Conservation (phyloP, 2,888 invertebrate species). For the Sminthurides aquaticus region DNA sequence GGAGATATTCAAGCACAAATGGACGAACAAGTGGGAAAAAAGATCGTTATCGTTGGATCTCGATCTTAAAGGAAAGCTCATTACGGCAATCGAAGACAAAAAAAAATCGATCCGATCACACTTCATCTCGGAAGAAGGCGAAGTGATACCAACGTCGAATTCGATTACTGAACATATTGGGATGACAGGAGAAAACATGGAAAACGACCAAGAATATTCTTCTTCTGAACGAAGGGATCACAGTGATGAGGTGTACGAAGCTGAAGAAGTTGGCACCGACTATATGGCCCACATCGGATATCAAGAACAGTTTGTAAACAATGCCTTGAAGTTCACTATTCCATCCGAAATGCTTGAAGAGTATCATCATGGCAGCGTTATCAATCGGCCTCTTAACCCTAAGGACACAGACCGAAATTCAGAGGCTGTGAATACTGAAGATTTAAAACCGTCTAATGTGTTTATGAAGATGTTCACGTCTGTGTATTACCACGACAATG, state of each 20-base stretch:
- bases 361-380: neutral
- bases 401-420: neutral
- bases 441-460: conserved; percentile 13
- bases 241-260: neutral
- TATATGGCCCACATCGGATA: conserved; percentile 17
- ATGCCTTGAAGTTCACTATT: neutral
- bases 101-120: conserved; percentile 36
- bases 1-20: conserved; percentile 43
- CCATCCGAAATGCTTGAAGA: conserved; percentile 2
- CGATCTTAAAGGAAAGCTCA: conserved; percentile 40
- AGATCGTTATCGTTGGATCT: conserved; percentile 38
- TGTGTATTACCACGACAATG: conserved; percentile 9
- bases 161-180: conserved; percentile 33
- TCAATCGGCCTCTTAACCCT: neutral
- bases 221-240: neutral
- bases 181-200: neutral
- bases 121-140: conserved; percentile 5
- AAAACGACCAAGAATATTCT: neutral
- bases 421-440: neutral
- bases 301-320: neutral
- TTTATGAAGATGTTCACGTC: conserved; percentile 7
- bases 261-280: conserved; percentile 36
- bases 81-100: conserved; percentile 40
- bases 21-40: conserved; percentile 40
- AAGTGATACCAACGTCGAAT: neutral